Percentiles rank a stretch among this genome's conserved stretches.
phyloP scores from a whole-genome alignment of 2,113 vertebrate genomes.

The Gadus chalcogrammus region DNA sequence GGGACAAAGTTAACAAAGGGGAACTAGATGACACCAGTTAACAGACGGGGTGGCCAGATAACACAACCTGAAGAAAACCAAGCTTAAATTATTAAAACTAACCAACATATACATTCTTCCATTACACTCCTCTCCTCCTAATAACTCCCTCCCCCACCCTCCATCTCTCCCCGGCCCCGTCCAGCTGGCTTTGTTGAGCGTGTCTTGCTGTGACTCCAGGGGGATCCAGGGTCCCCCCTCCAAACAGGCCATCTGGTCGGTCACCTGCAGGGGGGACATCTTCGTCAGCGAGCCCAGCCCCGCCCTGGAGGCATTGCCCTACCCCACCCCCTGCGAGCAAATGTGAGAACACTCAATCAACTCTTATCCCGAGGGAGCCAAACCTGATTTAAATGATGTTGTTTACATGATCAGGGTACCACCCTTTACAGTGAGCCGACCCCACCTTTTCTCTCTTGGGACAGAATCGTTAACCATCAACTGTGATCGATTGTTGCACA shows the following conservation, averaged over 20 bases:
- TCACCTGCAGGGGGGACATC: slow-evolving; percentile 95
- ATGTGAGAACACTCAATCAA: slow-evolving; percentile 77
- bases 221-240: slow-evolving; percentile 85
- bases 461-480: too few relatives aligned
- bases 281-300: slow-evolving; percentile 90
- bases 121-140: neutral
- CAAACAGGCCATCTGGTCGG: slow-evolving; percentile 90
- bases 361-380: neutral
- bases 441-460: too few relatives aligned
- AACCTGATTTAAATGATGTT: too few relatives aligned
- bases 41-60: too few relatives aligned
- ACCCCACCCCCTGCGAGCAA: slow-evolving; percentile 84
- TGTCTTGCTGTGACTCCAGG: slow-evolving; percentile 88
- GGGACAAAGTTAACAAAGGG: too few relatives aligned
- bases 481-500: too few relatives aligned
- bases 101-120: too few relatives aligned
- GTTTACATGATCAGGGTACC: too few relatives aligned
- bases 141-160: neutral
- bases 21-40: too few relatives aligned
- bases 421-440: too few relatives aligned
- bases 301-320: slow-evolving; percentile 77
- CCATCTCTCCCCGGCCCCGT: neutral
- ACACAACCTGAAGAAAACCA: too few relatives aligned
- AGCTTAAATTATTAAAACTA: too few relatives aligned
- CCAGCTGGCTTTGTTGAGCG: slow-evolving; percentile 83